Conservation (phyloP, 2,113 vertebrate species). For the Centropus unirufus region DNA sequence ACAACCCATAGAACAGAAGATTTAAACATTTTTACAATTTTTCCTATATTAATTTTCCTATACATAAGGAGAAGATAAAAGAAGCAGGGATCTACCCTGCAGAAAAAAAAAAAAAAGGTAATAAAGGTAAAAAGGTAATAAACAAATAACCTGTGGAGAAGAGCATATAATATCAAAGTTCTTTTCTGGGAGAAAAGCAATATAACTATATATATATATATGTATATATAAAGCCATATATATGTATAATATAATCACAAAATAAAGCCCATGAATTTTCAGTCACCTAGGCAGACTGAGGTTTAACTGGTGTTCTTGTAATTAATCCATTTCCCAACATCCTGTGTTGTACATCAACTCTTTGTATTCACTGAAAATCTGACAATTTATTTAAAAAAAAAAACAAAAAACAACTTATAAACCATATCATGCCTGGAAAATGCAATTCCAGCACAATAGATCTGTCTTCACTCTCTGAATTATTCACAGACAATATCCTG, state of each 20-base stretch:
- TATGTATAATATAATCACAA: neutral
- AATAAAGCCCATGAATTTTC: neutral
- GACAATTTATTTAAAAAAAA: neutral
- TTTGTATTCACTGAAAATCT: conserved; percentile 7
- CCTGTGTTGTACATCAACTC: neutral
- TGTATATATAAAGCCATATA: too few relatives aligned
- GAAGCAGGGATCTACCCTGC: neutral
- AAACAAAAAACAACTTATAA: conserved; percentile 29
- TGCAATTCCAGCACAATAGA: conserved; percentile 29
- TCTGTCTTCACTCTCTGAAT: conserved; percentile 23
- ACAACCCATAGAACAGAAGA: neutral
- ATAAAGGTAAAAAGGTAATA: too few relatives aligned
- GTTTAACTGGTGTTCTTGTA: neutral
- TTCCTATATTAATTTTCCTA: neutral
- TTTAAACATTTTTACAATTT: neutral
- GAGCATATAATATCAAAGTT: neutral
- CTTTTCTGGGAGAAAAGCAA: neutral
- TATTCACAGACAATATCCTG: conserved; percentile 43
- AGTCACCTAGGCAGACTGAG: neutral
- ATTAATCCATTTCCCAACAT: neutral
- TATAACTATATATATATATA: too few relatives aligned
- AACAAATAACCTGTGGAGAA: neutral
- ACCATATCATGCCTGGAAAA: conserved; percentile 27
- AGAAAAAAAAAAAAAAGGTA: too few relatives aligned
- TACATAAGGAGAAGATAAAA: neutral